A percentile compares a stretch with the other conserved stretches of the same genome.
Evolutionary conservation across 2,888 invertebrate genomes (phyloP).

Genomic region (Lasioglossum vierecki): DNA sequence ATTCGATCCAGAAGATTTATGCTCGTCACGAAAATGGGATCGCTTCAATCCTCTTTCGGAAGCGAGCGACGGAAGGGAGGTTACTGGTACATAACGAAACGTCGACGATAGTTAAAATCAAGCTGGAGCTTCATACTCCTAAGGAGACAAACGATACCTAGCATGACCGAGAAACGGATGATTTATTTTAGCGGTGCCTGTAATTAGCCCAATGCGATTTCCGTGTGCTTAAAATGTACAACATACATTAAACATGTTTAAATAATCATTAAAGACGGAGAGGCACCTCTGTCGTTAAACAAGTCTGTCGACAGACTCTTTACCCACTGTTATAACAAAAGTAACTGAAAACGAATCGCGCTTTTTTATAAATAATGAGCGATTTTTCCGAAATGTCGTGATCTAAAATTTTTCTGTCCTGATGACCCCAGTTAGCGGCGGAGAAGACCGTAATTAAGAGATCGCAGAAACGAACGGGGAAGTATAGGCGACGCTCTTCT

Average conservation of each 20-base stretch:
- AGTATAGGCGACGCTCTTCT: conserved; percentile 10
- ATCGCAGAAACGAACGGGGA: not conserved
- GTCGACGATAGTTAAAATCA: conserved; percentile 26
- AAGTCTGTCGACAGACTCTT: too few relatives aligned
- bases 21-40: conserved; percentile 51
- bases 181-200: not conserved
- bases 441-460: conserved; percentile 4
- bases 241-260: too few relatives aligned
- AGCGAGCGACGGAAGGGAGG: not conserved
- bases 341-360: too few relatives aligned
- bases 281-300: too few relatives aligned
- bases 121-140: not conserved
- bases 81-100: conserved; percentile 32
- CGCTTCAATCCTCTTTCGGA: conserved; percentile 12
- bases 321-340: too few relatives aligned
- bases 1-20: conserved; percentile 52
- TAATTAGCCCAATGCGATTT: not conserved
- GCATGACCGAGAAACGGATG: not conserved
- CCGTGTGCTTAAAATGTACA: not conserved
- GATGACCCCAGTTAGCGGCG: not conserved
- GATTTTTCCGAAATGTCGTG: not conserved
- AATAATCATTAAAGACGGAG: too few relatives aligned
- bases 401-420: not conserved
- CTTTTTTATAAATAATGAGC: not conserved
- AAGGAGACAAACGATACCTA: too few relatives aligned